Evolutionary conservation across 2,888 invertebrate genomes (phyloP), one percentile per base, ranked within the genome.

Genomic region (Epicampocera succincta): DNA sequence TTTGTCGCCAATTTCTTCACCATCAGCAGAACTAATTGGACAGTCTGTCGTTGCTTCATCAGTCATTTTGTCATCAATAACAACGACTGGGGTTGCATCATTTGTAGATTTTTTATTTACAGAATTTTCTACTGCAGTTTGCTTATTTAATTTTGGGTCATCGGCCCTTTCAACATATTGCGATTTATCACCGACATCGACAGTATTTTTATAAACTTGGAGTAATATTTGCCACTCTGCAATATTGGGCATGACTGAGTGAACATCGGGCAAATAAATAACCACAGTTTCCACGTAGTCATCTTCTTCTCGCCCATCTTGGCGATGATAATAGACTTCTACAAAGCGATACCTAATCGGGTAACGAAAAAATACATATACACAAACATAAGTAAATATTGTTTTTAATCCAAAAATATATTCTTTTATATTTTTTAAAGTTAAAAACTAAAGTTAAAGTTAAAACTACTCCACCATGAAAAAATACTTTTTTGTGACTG

Each of bases 271-370:
- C 93, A 99, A 95, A 95, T 97, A 98, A 93, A 98, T 95, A 93
- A 98, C 97, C 93, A 98, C 98, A 92, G 96, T 97, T 94, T 99
- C 98, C 96, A 91, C 97, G 95, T 91, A 96, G 95, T 96, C 95
- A 90, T 95, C 95, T 93, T 95, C 94, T 92, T 93, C 94, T 89
- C 93, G 94, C 92, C 95, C 95, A 93, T 97, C 97, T 89, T 95
- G 94, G 90, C 98, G 97, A 93, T 96, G 97, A 95, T 99, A 99
- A 95, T 97, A 97, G 94, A 99, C 95, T 95, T 98, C 98, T 95
- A 97, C 73, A 77, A 98, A 97, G 93, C 98, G 97, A 95, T 97
- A 98, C 99, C 99, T 99, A 87, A 96, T 71, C 52, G 46, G 69
- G 58, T 78, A 54, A 48, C 68, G 72, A 74, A 68, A n/a, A 68